Conservation (phyloP, 2,797 vertebrate species). For the Manis pentadactyla region DNA sequence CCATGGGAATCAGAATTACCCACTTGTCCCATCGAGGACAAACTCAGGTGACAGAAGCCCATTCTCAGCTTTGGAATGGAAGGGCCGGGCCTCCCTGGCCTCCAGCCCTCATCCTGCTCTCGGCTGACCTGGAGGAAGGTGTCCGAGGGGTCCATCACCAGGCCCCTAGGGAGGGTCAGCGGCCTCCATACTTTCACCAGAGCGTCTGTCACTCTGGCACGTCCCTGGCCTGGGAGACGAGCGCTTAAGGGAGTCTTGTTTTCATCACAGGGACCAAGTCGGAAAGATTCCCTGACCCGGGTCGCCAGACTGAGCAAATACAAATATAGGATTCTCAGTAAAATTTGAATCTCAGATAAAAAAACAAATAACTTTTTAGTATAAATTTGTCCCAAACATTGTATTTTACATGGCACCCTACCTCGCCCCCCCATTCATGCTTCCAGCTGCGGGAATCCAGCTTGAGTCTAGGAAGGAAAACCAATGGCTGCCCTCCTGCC, state of each 20-base stretch:
- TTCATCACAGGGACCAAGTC: not conserved
- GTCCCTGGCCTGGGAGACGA: not conserved
- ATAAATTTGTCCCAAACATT: not conserved
- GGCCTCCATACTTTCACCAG: not conserved
- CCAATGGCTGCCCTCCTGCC: too few species aligned
- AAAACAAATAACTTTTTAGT: not conserved
- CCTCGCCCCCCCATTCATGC: not conserved
- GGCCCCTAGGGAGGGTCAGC: not conserved
- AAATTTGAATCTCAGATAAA: not conserved
- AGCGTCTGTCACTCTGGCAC: not conserved
- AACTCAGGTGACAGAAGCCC: fast-evolving
- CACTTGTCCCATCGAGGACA: not conserved
- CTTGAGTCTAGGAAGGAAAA: not conserved
- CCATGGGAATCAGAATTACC: not conserved
- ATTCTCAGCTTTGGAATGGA: not conserved
- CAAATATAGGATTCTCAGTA: not conserved
- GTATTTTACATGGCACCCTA: not conserved
- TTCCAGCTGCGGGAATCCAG: not conserved
- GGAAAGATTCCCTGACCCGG: not conserved
- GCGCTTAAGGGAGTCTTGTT: not conserved
- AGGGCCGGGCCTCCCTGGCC: not conserved
- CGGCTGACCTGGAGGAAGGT: not conserved
- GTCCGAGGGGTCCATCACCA: not conserved
- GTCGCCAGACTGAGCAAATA: not conserved
- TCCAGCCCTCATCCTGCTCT: not conserved